These are phyloP conservation scores for Dexiosoma caninum DNA, from an alignment of 2,888 invertebrate genomes.

Conservation along the genomic window DNA sequence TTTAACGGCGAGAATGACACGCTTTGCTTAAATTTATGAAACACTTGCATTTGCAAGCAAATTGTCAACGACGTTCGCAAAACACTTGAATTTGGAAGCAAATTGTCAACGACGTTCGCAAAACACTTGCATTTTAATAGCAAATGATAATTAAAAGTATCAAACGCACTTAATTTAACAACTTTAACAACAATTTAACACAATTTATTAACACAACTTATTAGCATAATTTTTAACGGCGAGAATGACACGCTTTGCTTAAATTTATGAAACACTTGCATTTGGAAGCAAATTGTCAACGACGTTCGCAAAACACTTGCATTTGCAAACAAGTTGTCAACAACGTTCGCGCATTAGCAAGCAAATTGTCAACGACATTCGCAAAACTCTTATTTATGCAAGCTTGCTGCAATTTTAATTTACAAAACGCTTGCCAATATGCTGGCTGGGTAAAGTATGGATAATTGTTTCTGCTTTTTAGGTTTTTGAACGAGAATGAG, in stretches of 20 bases:
- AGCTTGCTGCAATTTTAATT: not conserved
- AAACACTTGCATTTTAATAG: not conserved
- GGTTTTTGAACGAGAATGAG: too few relatives aligned
- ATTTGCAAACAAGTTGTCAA: not conserved
- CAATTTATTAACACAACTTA: too few relatives aligned
- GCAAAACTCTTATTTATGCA: not conserved
- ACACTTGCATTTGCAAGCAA: slow-evolving; percentile 11
- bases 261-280: slow-evolving; percentile 2
- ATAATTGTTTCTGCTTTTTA: too few relatives aligned
- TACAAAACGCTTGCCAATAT: not conserved
- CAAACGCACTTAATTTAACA: too few relatives aligned
- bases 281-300: not conserved
- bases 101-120: not conserved
- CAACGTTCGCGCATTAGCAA: not conserved
- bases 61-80: slow-evolving; percentile 3
- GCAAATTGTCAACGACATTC: not conserved
- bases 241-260: too few relatives aligned
- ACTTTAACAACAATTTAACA: too few relatives aligned
- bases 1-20: not conserved
- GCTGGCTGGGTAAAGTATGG: not conserved
- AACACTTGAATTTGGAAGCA: not conserved
- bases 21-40: slow-evolving; percentile 10
- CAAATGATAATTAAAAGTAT: too few relatives aligned
- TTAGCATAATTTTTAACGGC: too few relatives aligned
- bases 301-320: not conserved